Percentiles rank a stretch among this genome's conserved stretches.
Conservation (phyloP, 2,797 vertebrate genomes). For the Sphaeramia orbicularis region DNA sequence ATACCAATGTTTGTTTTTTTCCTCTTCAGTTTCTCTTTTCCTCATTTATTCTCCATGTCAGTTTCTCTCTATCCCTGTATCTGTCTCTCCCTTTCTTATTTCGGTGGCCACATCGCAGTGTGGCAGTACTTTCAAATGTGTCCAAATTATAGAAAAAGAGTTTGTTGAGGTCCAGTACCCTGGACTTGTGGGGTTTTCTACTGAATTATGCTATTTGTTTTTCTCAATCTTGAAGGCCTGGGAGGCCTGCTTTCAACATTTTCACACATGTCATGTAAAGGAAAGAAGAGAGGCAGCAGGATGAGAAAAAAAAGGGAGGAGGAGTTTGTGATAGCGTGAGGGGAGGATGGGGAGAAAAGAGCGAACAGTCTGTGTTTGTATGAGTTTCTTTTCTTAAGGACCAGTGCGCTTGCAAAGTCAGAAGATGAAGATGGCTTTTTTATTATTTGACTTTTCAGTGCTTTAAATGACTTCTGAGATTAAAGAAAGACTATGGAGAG, state of each 20-base stretch:
- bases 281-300: conserved; percentile 25
- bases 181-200: conserved; percentile 66
- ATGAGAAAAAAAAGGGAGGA: conserved; percentile 30
- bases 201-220: conserved; percentile 84
- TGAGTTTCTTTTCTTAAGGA: conserved; percentile 30
- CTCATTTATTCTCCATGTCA: neutral
- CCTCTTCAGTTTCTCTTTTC: neutral
- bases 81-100: neutral
- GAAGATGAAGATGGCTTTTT: too few species aligned
- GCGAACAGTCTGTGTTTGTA: neutral
- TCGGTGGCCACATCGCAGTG: conserved; percentile 30
- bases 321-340: conserved; percentile 16
- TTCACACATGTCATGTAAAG: conserved; percentile 68
- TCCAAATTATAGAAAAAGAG: conserved; percentile 56
- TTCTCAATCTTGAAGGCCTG: conserved; percentile 68
- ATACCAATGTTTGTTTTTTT: conserved; percentile 45
- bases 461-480: too few species aligned
- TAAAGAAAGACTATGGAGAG: too few species aligned
- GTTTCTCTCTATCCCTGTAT: conserved; percentile 21
- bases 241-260: conserved; percentile 79
- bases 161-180: conserved; percentile 52
- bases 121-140: conserved; percentile 45
- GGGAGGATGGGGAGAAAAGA: neutral
- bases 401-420: conserved; percentile 5
- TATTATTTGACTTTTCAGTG: too few species aligned